These are phyloP conservation scores for Microcebus lehilahytsara DNA, from an alignment of 2,113 vertebrate genomes.

Conservation along the genomic window DNA sequence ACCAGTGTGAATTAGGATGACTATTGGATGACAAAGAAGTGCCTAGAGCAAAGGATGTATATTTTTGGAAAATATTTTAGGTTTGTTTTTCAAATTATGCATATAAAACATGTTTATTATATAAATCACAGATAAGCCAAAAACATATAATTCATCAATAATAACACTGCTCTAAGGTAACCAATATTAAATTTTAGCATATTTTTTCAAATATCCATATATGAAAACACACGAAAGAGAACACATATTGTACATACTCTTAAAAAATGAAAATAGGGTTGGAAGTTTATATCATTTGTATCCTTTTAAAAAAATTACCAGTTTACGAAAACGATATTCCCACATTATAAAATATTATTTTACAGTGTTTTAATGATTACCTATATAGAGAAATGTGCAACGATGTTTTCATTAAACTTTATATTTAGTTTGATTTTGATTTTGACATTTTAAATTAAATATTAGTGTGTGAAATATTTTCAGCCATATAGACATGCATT, in stretches of 20 bases:
- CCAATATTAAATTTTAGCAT: not conserved
- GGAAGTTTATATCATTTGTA: not conserved
- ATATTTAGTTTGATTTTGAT: not conserved
- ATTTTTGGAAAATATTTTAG: conserved; percentile 2
- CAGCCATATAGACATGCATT: not conserved
- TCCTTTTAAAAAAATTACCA: not conserved
- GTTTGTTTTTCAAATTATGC: not conserved
- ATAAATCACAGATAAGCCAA: not conserved
- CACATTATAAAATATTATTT: not conserved
- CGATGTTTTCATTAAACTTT: not conserved
- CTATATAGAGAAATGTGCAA: not conserved
- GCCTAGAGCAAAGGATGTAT: not conserved
- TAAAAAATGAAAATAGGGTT: not conserved
- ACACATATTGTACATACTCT: not conserved
- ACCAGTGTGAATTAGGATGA: not conserved
- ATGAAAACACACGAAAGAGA: not conserved
- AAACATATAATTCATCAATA: not conserved
- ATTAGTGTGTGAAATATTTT: conserved; percentile 13
- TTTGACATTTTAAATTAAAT: conserved; percentile 41
- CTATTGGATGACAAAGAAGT: not conserved
- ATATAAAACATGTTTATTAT: not conserved
- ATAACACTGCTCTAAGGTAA: not conserved
- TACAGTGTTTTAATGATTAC: not conserved
- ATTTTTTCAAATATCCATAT: not conserved
- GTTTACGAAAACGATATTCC: not conserved